Percentiles rank a stretch among this genome's conserved stretches.
Conservation (phyloP, 2,797 vertebrate species). For the Echeneis naucrates region DNA sequence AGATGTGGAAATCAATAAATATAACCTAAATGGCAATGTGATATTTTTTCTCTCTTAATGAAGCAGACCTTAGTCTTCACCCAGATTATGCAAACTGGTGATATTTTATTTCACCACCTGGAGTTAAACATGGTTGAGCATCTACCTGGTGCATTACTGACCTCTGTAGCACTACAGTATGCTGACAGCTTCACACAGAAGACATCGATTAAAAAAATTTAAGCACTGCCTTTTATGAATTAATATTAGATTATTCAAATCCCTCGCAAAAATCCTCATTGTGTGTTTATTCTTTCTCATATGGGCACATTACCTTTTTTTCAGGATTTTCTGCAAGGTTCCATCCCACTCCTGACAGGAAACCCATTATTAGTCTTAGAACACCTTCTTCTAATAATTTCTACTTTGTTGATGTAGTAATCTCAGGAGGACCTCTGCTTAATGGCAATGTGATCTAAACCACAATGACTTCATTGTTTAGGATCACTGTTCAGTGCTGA, state of each 20-base stretch:
- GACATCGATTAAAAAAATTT: too few species aligned
- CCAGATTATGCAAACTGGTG: too few species aligned
- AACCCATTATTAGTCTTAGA: conserved; percentile 3
- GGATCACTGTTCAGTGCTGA: conserved; percentile 24
- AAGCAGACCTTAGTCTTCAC: too few species aligned
- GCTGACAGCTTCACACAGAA: too few species aligned
- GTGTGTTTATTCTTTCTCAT: background rate
- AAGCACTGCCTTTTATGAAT: too few species aligned
- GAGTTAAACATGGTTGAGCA: too few species aligned
- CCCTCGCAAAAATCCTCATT: background rate
- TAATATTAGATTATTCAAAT: too few species aligned
- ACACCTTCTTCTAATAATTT: conserved; percentile 16
- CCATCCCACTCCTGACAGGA: background rate
- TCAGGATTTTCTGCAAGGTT: background rate
- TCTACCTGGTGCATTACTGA: too few species aligned
- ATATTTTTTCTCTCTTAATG: background rate
- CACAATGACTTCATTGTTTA: conserved; percentile 25
- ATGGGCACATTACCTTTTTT: background rate
- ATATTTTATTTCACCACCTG: too few species aligned
- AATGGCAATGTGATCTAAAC: conserved; percentile 16
- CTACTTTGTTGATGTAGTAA: conserved; percentile 22
- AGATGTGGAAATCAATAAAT: too few species aligned
- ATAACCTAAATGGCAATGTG: too few species aligned
- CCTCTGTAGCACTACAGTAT: too few species aligned
- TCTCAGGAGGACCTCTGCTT: conserved; percentile 9